These are phyloP conservation scores for Cyphomyrus discorhynchus DNA, from an alignment of 2,113 vertebrate genomes.

Conservation along the genomic window DNA sequence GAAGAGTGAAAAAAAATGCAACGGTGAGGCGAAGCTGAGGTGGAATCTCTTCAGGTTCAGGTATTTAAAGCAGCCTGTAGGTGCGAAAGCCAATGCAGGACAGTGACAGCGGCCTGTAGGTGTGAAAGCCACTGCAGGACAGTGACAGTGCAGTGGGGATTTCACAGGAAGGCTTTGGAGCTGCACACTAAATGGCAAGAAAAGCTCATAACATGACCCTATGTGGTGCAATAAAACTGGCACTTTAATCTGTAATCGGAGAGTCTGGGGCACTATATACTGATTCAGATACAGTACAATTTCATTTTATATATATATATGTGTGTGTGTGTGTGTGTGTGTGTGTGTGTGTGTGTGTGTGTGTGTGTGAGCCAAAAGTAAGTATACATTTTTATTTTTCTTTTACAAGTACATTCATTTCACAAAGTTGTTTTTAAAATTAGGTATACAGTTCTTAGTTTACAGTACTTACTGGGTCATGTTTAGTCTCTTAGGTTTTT, in stretches of 20 bases:
- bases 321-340: no score
- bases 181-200: background rate
- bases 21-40: background rate
- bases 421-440: no score
- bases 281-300: background rate
- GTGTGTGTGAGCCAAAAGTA: no score
- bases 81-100: conserved; percentile 32
- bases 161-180: background rate
- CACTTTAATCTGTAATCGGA: background rate
- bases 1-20: conserved; percentile 35
- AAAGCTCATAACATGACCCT: background rate
- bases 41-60: conserved; percentile 33
- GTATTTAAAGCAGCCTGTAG: conserved; percentile 41
- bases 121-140: conserved; percentile 31
- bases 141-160: background rate
- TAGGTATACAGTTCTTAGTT: no score
- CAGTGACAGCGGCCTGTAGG: conserved; percentile 26
- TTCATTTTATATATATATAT: background rate
- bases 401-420: no score
- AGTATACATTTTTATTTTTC: no score
- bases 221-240: background rate
- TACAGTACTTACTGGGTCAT: no score
- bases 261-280: background rate
- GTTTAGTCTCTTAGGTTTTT: no score
- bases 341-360: no score